phyloP scores from a whole-genome alignment of 1,140 invertebrate genomes.

The Microplitis mediator region DNA sequence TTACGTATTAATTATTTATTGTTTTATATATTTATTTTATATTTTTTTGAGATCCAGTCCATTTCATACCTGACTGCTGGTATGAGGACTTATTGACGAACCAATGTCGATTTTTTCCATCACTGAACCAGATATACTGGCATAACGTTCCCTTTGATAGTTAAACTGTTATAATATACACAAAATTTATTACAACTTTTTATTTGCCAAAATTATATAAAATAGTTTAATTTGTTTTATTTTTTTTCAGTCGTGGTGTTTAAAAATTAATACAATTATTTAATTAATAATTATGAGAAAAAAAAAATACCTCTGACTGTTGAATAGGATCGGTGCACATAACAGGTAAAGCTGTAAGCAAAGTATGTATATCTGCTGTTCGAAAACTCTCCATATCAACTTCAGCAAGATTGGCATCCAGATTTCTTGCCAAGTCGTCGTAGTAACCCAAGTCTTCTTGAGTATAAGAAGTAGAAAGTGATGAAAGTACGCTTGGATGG shows the following conservation, averaged over 20 bases:
- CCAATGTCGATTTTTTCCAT: constrained; percentile 81
- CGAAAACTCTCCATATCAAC: constrained; percentile 94
- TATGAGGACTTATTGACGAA: constrained; percentile 74
- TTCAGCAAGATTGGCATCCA: constrained; percentile 91
- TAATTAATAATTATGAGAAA: constrained; percentile 8
- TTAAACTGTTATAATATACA: constrained; percentile 63
- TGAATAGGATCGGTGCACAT: constrained; percentile 68
- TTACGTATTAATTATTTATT: constrained; percentile 7
- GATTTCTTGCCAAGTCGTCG: constrained; percentile 83
- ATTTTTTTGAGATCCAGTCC: constrained; percentile 30
- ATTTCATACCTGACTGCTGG: constrained; percentile 71
- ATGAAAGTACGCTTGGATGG: constrained; percentile 81
- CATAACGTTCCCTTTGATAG: constrained; percentile 80
- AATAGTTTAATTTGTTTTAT: constrained; percentile 17
- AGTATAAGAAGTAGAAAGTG: constrained; percentile 79
- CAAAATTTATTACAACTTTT: constrained; percentile 25
- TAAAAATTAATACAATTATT: neutral
- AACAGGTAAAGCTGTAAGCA: constrained; percentile 78
- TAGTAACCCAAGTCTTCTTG: constrained; percentile 78
- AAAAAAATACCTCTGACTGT: constrained; percentile 55
- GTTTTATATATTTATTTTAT: neutral
- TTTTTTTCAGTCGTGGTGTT: neutral
- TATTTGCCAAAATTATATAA: no score
- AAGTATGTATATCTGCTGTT: constrained; percentile 87
- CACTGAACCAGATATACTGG: constrained; percentile 79